Percentiles rank a stretch among this genome's conserved stretches.
Conservation (phyloP, 2,888 invertebrate genomes). For the Scrobipalpa atriplicella region DNA sequence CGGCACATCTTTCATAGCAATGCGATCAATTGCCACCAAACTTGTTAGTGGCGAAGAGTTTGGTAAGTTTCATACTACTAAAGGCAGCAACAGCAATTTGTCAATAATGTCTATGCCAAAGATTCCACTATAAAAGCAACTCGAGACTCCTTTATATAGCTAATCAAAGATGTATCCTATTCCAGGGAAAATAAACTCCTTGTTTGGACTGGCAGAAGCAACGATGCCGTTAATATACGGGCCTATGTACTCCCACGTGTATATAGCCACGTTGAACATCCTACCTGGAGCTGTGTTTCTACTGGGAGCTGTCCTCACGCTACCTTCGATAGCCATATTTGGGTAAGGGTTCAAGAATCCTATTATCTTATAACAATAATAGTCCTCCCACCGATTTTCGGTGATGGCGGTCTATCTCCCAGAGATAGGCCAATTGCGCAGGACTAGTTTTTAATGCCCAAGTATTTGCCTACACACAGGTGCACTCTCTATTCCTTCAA, state of each 20-base stretch:
- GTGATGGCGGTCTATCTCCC: no score
- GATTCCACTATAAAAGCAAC: no score
- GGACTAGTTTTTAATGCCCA: no score
- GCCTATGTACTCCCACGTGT: constrained; percentile 87
- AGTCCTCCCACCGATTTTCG: no score
- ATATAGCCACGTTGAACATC: constrained; percentile 85
- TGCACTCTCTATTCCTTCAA: no score
- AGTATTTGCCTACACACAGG: no score
- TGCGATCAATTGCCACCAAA: constrained; percentile 89
- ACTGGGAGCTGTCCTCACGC: constrained; percentile 85
- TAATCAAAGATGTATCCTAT: background rate
- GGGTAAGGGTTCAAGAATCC: constrained; percentile 62
- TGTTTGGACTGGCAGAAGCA: constrained; percentile 88
- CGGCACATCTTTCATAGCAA: constrained; percentile 89
- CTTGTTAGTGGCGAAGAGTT: constrained; percentile 87
- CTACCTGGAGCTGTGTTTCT: constrained; percentile 88
- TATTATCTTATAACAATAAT: no score
- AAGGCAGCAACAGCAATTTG: no score
- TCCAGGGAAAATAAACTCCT: constrained; percentile 88
- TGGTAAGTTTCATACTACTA: constrained; percentile 72
- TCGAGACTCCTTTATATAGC: no score
- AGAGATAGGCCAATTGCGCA: no score
- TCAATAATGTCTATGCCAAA: no score
- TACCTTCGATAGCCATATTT: constrained; percentile 86
- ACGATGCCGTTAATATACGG: constrained; percentile 88